phyloP scores from a whole-genome alignment of 2,888 invertebrate genomes.

The Eumacrocentrus americanus region DNA sequence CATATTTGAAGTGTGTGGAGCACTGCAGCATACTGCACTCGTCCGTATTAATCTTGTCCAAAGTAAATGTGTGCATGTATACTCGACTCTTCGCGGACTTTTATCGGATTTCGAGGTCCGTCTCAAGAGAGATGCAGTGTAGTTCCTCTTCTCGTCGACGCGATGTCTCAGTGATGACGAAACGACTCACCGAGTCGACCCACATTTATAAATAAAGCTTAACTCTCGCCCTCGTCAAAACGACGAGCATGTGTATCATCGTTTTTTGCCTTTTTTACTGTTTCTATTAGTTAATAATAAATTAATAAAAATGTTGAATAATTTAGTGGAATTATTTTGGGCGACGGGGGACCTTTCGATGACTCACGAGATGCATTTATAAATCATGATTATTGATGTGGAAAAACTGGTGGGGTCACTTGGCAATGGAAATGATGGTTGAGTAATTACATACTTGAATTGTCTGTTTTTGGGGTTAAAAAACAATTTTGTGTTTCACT shows the following conservation, averaged over 20 bases:
- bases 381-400: slow-evolving; percentile 14
- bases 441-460: too few relatives aligned
- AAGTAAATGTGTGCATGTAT: not conserved
- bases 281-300: too few relatives aligned
- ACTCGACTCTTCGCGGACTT: not conserved
- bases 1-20: not conserved
- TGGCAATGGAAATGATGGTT: too few relatives aligned
- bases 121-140: too few relatives aligned
- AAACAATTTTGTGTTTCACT: too few relatives aligned
- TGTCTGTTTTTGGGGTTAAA: too few relatives aligned
- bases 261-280: not conserved
- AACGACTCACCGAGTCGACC: slow-evolving; percentile 41
- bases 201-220: slow-evolving; percentile 51
- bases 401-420: too few relatives aligned
- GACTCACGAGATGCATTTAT: slow-evolving; percentile 15
- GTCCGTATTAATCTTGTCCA: too few relatives aligned
- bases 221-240: not conserved
- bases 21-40: not conserved
- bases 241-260: not conserved
- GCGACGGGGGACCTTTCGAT: not conserved
- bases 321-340: not conserved
- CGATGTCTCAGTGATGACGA: slow-evolving; percentile 33
- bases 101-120: not conserved
- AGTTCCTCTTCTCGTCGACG: not conserved
- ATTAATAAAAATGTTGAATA: not conserved